A percentile compares a stretch with the other conserved stretches of the same genome.
Evolutionary conservation across 2,113 vertebrate species (phyloP).

Genomic region (Hiodon alosoides): DNA sequence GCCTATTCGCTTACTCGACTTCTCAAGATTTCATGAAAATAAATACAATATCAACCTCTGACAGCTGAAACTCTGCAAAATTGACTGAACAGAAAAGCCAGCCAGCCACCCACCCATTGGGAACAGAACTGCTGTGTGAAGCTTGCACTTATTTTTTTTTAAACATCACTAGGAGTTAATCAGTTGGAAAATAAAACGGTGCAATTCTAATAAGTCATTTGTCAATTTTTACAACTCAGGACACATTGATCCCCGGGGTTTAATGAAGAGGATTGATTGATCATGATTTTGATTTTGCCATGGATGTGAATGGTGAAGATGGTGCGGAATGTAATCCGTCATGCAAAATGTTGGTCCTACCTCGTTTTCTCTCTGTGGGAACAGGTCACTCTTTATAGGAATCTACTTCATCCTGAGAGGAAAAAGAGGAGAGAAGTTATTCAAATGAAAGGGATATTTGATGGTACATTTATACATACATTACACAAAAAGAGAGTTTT

Average conservation of each 20-base stretch:
- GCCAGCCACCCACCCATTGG: no score
- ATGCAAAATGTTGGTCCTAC: constrained; percentile 64
- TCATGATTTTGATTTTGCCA: constrained; percentile 70
- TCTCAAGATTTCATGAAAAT: no score
- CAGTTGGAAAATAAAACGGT: constrained; percentile 70
- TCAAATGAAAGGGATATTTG: constrained; percentile 18
- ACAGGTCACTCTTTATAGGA: constrained; percentile 51
- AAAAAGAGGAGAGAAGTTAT: constrained; percentile 46
- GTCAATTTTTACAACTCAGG: constrained; percentile 72
- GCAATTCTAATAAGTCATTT: constrained; percentile 75
- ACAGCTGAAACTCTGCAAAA: background rate
- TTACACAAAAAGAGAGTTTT: background rate
- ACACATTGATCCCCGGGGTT: constrained; percentile 68
- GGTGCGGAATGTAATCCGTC: constrained; percentile 63
- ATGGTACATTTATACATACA: background rate
- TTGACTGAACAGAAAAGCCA: constrained; percentile 21
- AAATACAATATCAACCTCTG: background rate
- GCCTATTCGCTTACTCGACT: no score
- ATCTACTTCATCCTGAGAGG: constrained; percentile 63
- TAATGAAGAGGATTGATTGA: constrained; percentile 69
- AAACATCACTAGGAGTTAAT: constrained; percentile 64
- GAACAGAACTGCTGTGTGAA: background rate
- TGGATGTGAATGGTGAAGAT: constrained; percentile 64
- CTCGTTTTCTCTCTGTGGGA: constrained; percentile 59
- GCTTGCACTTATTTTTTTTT: background rate